Conservation (phyloP, 2,888 invertebrate species). For the Cantharis lateralis region DNA sequence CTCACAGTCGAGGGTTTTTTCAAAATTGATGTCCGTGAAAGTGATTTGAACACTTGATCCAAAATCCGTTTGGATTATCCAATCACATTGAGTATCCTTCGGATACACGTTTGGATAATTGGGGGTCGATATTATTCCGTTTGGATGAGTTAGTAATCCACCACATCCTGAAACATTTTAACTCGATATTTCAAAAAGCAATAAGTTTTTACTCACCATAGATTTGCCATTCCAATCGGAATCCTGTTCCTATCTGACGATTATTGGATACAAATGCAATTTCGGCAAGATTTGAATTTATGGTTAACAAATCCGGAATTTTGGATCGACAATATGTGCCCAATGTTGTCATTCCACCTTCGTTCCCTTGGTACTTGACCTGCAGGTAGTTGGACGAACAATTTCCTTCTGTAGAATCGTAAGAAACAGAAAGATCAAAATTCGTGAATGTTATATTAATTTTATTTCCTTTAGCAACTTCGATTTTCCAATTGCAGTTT, state of each 20-base stretch:
- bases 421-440: constrained; percentile 62
- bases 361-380: constrained; percentile 40
- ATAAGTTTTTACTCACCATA: constrained; percentile 57
- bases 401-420: constrained; percentile 3
- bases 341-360: constrained; percentile 38
- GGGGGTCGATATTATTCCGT: constrained; percentile 81
- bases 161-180: constrained; percentile 70
- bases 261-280: constrained; percentile 69
- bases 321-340: constrained; percentile 58
- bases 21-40: constrained; percentile 75
- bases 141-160: constrained; percentile 69
- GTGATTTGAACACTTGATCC: constrained; percentile 71
- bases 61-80: constrained; percentile 72
- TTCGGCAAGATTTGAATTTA: constrained; percentile 63
- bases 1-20: constrained; percentile 62
- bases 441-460: constrained; percentile 83
- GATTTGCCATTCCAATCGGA: constrained; percentile 81
- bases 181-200: not conserved
- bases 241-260: constrained; percentile 65
- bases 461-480: constrained; percentile 76
- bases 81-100: constrained; percentile 76
- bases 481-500: constrained; percentile 79
- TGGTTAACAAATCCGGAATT: constrained; percentile 60
- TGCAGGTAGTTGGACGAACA: constrained; percentile 64
- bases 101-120: constrained; percentile 81